phyloP scores from a whole-genome alignment of 2,113 vertebrate species.

The Boulengerochromis microlepis region DNA sequence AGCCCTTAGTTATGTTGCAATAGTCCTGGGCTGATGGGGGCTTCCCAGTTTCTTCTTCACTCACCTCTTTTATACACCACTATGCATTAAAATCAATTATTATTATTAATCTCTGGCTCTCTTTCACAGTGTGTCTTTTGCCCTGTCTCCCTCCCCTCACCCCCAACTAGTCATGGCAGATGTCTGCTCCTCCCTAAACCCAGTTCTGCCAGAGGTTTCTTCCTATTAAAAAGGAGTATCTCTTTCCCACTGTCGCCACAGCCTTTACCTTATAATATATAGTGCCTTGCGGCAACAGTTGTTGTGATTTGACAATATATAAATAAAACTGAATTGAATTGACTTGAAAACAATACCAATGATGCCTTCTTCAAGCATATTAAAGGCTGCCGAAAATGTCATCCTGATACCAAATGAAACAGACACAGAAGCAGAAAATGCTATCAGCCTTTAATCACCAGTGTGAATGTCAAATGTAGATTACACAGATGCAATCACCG shows the following conservation, averaged over 20 bases:
- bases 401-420: slow-evolving; percentile 55
- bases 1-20: not conserved
- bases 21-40: not conserved
- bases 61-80: not conserved
- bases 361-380: slow-evolving; percentile 11
- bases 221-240: not conserved
- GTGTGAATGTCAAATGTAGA: slow-evolving; percentile 68
- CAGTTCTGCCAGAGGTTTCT: not conserved
- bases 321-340: not conserved
- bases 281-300: not conserved
- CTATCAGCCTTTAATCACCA: slow-evolving; percentile 50
- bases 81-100: not conserved
- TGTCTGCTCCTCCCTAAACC: not conserved
- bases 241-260: not conserved
- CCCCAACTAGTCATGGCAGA: not conserved
- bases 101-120: not conserved
- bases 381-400: slow-evolving; percentile 60
- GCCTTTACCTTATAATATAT: not conserved
- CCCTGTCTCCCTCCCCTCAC: not conserved
- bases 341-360: not conserved
- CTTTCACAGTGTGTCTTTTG: not conserved
- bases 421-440: slow-evolving; percentile 46
- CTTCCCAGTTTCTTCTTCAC: not conserved
- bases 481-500: slow-evolving; percentile 53
- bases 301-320: not conserved